A percentile compares a stretch with the other conserved stretches of the same genome.
These are phyloP conservation scores for Thymelicus lineola DNA, from an alignment of 2,888 invertebrate species.

Conservation along the genomic window DNA sequence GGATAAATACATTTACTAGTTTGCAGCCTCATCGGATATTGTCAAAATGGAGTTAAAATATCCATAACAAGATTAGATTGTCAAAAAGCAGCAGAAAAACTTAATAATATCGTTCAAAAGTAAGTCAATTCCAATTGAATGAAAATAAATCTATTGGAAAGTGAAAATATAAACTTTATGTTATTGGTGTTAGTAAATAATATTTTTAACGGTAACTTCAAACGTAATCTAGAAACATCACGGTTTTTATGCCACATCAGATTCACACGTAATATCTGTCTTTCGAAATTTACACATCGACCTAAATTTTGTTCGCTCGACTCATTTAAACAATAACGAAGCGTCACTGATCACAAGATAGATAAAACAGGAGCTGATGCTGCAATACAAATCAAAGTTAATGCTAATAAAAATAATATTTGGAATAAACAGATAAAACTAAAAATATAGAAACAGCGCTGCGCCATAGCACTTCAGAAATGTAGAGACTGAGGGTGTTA, in stretches of 20 bases:
- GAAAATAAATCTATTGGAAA: slow-evolving; percentile 1
- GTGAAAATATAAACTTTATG: not conserved
- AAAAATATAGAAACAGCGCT: not conserved
- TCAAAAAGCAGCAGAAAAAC: not conserved
- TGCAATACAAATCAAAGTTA: slow-evolving; percentile 28
- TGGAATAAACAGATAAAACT: slow-evolving; percentile 13
- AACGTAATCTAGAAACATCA: slow-evolving; percentile 24
- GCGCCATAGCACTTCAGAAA: not conserved
- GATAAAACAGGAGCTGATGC: slow-evolving; percentile 30
- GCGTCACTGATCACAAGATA: slow-evolving; percentile 28
- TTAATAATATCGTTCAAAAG: not conserved
- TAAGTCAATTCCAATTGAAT: not conserved
- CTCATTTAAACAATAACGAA: slow-evolving; percentile 36
- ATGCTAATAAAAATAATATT: slow-evolving; percentile 17
- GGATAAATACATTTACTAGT: no score
- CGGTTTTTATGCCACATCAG: slow-evolving; percentile 34
- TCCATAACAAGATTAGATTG: not conserved
- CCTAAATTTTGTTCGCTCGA: slow-evolving; percentile 30
- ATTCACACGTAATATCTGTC: slow-evolving; percentile 25
- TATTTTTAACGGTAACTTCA: slow-evolving; percentile 23
- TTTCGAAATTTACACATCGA: slow-evolving; percentile 30
- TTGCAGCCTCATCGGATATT: not conserved
- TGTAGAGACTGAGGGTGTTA: not conserved
- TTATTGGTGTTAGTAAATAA: not conserved
- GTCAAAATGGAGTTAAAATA: slow-evolving; percentile 12